Base-by-base conservation (phyloP, 1,140 invertebrate genomes). In the Chironomus tepperi region DNA sequence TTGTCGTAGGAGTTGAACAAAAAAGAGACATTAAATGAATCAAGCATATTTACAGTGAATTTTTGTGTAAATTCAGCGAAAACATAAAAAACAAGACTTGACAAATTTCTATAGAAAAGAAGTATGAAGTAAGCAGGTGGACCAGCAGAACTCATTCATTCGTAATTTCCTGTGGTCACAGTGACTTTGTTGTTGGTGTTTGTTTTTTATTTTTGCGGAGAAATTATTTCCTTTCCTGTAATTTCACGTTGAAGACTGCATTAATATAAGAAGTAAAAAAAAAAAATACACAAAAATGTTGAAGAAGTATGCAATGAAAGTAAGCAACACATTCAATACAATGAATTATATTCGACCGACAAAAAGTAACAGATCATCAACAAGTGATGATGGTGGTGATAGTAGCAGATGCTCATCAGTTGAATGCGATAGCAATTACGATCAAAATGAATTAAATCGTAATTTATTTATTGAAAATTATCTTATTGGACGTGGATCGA, bases 231-330 rank as follows among this genome's bases (percentile, higher is more conserved):
- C 24, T 34, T 34, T 34, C 24, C 24, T 34, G 24, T 34, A 34
- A 34, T 34, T 34, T 34, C 5, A 34, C 24, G 24, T 34, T 5
- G 5, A 34, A 34, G 24, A 34, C 24, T 34, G 24, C 24, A 34
- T 34, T 34, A 34, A 2, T 34, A 5, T 34, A 34, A 57, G 42
- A 57, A 74, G 57, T 67, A 34, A 74, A 12, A 65, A 74, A 7
- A 74, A 34, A 67, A 21, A 64, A 74, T 70, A 10, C 42, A 3
- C 42, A 74, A 74, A 34, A 73, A 75, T 75, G 74, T 75, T 75
- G 42, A 24, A 75, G n/a, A 75, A 75, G 57, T 75, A 73, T 65
- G 21, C 67, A 12, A 8, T 34, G 21, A 75, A 75, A 75, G 16
- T 75, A 19, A 73, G 65, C 9, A 75, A 73, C n/a, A 47, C 67